phyloP scores from a whole-genome alignment of 2,113 vertebrate species.

The Menura novaehollandiae region DNA sequence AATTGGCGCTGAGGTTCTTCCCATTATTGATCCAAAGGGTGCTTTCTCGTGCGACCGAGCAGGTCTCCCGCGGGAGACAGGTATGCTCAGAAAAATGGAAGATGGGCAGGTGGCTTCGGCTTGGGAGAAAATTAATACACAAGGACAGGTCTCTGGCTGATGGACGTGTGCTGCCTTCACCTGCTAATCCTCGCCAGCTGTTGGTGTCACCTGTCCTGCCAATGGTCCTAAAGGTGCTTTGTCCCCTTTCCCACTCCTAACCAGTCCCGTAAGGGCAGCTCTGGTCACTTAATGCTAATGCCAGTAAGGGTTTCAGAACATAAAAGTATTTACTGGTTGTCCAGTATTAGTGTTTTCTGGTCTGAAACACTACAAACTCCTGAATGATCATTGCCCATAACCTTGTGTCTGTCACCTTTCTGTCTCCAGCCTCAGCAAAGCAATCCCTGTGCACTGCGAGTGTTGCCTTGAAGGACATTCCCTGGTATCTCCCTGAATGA shows the following conservation, averaged over 20 bases:
- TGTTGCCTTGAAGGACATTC: neutral
- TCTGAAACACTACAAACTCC: neutral
- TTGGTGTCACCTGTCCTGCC: neutral
- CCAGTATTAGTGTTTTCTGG: neutral
- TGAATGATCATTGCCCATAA: neutral
- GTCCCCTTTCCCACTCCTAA: neutral
- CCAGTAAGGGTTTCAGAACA: neutral
- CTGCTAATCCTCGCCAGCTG: neutral
- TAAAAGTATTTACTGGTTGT: neutral
- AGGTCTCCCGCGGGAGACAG: neutral
- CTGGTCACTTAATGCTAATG: neutral
- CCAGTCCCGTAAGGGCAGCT: no score
- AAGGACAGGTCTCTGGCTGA: neutral
- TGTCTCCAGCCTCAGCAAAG: neutral
- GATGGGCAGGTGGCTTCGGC: neutral
- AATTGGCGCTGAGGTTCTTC: fast-evolving
- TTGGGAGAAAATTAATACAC: neutral
- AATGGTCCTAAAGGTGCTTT: neutral
- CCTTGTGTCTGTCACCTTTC: neutral
- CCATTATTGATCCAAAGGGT: neutral
- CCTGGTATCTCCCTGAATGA: neutral
- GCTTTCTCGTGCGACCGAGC: neutral
- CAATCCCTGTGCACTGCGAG: neutral
- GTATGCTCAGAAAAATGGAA: neutral
- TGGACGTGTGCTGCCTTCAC: neutral